phyloP scores from a whole-genome alignment of 2,888 invertebrate genomes.

The Eucera pruinosa region DNA sequence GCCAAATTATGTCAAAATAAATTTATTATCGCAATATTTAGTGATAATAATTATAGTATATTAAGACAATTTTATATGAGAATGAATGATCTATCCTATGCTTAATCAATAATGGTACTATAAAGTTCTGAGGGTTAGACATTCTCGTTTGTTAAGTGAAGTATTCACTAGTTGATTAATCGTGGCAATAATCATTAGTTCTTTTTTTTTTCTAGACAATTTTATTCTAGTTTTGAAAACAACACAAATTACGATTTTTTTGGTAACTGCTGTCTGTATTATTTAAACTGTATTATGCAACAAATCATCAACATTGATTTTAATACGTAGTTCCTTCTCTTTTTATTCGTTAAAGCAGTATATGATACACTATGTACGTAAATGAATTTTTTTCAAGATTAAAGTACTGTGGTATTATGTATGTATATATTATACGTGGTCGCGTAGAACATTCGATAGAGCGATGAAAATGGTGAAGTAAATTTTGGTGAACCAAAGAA shows the following conservation, averaged over 20 bases:
- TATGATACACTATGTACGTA: not conserved
- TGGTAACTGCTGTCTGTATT: not conserved
- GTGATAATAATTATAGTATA: too few relatives aligned
- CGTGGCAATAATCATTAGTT: too few relatives aligned
- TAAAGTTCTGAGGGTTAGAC: too few relatives aligned
- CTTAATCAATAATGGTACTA: too few relatives aligned
- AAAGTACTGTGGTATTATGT: conserved; percentile 6
- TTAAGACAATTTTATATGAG: too few relatives aligned
- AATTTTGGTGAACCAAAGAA: conserved; percentile 43
- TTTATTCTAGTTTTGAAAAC: not conserved
- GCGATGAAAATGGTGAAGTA: not conserved
- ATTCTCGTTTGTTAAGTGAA: not conserved
- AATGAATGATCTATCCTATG: too few relatives aligned
- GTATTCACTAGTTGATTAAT: not conserved
- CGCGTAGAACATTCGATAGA: not conserved
- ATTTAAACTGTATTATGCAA: not conserved
- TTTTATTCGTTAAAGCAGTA: conserved; percentile 3
- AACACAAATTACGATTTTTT: not conserved
- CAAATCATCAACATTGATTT: not conserved
- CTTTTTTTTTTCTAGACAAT: not conserved
- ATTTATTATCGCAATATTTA: too few relatives aligned
- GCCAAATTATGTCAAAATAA: too few relatives aligned
- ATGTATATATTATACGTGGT: conserved; percentile 11
- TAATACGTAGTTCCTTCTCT: not conserved
- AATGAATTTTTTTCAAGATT: not conserved